These are phyloP conservation scores for Cryptosula pallasiana DNA, from an alignment of 2,888 invertebrate species.

Conservation along the genomic window DNA sequence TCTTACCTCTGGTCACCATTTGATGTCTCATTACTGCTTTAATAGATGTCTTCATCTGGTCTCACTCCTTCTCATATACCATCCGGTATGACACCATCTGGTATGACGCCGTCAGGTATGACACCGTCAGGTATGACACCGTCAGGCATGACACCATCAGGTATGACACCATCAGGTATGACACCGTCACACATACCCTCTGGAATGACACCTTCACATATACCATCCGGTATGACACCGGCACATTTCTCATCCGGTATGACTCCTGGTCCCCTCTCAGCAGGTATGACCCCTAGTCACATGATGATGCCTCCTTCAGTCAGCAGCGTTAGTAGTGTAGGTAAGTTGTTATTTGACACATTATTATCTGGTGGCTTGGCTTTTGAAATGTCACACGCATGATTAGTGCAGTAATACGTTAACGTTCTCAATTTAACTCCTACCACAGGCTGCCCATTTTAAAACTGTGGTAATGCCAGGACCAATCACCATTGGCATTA, in stretches of 20 bases:
- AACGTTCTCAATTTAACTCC: no score
- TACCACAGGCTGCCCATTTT: no score
- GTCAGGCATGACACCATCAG: constrained; percentile 4
- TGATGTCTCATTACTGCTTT: no score
- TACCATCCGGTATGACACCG: neutral
- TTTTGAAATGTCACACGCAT: no score
- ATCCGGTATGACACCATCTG: neutral
- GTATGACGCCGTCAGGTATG: neutral
- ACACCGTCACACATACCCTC: constrained; percentile 21
- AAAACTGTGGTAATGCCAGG: no score
- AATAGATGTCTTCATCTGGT: no score
- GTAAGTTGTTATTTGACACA: constrained; percentile 6
- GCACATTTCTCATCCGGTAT: constrained; percentile 6
- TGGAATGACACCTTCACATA: neutral
- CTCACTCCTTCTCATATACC: constrained; percentile 18
- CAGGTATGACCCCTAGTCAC: neutral
- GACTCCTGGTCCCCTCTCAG: constrained; percentile 3
- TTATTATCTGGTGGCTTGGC: no score
- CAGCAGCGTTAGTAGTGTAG: constrained; percentile 13
- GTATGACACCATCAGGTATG: constrained; percentile 6
- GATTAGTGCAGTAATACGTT: no score
- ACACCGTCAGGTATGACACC: constrained; percentile 11
- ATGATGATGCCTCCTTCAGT: constrained; percentile 18
- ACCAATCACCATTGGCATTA: no score
- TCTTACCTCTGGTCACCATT: no score